Conservation (phyloP, 2,888 invertebrate genomes). For the Synanthedon tipuliformis region DNA sequence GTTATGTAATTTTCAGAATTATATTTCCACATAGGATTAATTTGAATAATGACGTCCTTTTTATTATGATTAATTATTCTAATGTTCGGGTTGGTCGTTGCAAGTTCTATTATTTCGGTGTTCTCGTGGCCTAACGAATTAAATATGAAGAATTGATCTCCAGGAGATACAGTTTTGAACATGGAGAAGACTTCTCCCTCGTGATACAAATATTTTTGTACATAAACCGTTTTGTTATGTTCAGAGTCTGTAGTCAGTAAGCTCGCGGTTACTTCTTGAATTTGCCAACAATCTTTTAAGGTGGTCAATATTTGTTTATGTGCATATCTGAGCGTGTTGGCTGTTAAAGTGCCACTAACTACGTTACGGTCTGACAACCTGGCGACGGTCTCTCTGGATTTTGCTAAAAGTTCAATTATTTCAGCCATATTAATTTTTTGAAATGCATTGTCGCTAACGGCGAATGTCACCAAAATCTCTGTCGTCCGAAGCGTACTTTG, state of each 20-base stretch:
- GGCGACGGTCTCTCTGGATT: slow-evolving; percentile 81
- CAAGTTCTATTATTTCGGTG: slow-evolving; percentile 80
- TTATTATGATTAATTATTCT: slow-evolving; percentile 77
- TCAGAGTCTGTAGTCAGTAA: slow-evolving; percentile 79
- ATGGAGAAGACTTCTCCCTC: slow-evolving; percentile 49
- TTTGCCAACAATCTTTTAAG: slow-evolving; percentile 47
- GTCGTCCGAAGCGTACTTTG: slow-evolving; percentile 83
- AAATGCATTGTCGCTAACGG: slow-evolving; percentile 74
- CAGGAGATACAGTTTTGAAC: slow-evolving; percentile 62
- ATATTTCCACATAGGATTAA: slow-evolving; percentile 53
- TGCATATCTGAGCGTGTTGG: slow-evolving; percentile 87
- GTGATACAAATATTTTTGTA: slow-evolving; percentile 48
- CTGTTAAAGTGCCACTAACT: slow-evolving; percentile 93
- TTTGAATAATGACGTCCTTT: slow-evolving; percentile 58
- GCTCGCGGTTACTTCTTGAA: slow-evolving; percentile 46
- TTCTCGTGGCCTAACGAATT: slow-evolving; percentile 86
- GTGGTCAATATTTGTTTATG: slow-evolving; percentile 70
- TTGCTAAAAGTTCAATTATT: slow-evolving; percentile 62
- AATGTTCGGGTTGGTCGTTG: slow-evolving; percentile 77
- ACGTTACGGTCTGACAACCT: slow-evolving; percentile 96
- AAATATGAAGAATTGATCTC: slow-evolving; percentile 79
- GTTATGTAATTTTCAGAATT: slow-evolving; percentile 30
- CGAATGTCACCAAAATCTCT: slow-evolving; percentile 86
- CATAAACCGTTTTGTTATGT: slow-evolving; percentile 74
- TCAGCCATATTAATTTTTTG: slow-evolving; percentile 62